A percentile compares a stretch with the other conserved stretches of the same genome.
Evolutionary conservation across 2,797 vertebrate genomes (phyloP).

Genomic region (Eleutherodactylus coqui): DNA sequence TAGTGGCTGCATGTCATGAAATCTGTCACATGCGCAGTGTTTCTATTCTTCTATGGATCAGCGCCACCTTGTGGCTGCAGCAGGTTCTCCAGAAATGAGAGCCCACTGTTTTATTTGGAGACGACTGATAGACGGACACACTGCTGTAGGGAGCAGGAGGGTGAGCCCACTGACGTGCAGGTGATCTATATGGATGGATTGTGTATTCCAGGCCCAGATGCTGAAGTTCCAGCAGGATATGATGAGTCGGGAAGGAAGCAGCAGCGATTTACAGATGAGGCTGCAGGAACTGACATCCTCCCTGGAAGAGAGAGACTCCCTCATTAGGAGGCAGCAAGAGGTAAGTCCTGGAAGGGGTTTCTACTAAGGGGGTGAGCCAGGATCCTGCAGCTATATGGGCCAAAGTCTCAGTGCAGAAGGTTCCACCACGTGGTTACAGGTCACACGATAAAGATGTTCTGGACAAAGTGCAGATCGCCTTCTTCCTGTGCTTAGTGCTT

Average conservation of each 20-base stretch:
- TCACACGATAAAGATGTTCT: neutral
- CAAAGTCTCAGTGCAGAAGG: too few species aligned
- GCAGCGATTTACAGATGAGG: conserved; percentile 83
- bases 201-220: conserved; percentile 76
- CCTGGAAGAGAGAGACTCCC: conserved; percentile 84
- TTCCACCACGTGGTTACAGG: too few species aligned
- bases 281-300: conserved; percentile 82
- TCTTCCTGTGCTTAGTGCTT: neutral
- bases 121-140: neutral
- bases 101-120: neutral
- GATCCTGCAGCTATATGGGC: neutral
- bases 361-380: neutral
- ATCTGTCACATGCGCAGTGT: too few species aligned
- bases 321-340: conserved; percentile 88
- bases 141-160: neutral
- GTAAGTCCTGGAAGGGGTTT: conserved; percentile 70
- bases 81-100: neutral
- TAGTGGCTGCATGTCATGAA: neutral
- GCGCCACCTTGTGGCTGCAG: neutral
- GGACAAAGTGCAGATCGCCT: neutral
- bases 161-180: neutral
- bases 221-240: conserved; percentile 82
- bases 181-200: neutral
- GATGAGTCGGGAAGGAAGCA: conserved; percentile 76
- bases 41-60: neutral